Evolutionary conservation across 2,797 vertebrate genomes (phyloP).

Genomic region (Syndactyla subalaris): DNA sequence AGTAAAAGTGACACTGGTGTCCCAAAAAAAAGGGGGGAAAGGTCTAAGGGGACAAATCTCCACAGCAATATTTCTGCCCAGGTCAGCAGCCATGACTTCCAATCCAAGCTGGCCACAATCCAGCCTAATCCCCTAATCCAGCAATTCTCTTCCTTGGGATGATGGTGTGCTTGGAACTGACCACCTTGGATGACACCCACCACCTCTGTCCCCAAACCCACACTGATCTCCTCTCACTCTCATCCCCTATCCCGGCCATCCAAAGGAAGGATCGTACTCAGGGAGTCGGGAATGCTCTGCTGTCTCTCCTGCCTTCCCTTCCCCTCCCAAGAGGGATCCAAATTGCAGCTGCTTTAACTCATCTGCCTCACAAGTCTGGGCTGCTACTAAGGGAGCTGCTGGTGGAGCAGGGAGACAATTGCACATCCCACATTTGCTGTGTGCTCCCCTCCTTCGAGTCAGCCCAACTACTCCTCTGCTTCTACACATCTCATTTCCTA

Average conservation of each 20-base stretch:
- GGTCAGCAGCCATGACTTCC: not conserved
- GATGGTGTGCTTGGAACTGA: not conserved
- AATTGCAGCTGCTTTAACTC: constrained; percentile 27
- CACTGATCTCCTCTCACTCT: not conserved
- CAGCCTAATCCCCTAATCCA: not conserved
- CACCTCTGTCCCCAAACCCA: not conserved
- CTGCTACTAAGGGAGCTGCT: constrained; percentile 27
- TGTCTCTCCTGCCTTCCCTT: not conserved
- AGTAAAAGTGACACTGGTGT: not conserved
- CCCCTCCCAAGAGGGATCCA: not conserved
- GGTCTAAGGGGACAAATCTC: not conserved
- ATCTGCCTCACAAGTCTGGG: not conserved
- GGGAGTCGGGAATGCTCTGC: not conserved
- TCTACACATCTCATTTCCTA: not conserved
- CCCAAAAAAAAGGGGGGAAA: not conserved
- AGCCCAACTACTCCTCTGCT: not conserved
- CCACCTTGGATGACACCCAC: not conserved
- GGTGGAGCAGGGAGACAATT: not conserved
- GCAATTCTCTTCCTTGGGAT: not conserved
- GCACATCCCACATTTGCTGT: not conserved
- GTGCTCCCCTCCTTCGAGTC: not conserved
- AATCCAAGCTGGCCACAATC: not conserved
- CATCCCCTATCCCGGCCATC: fast-evolving
- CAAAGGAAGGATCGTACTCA: fast-evolving
- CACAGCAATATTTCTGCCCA: not conserved